These are phyloP conservation scores for Clamator glandarius DNA, from an alignment of 2,797 vertebrate species.

Conservation along the genomic window DNA sequence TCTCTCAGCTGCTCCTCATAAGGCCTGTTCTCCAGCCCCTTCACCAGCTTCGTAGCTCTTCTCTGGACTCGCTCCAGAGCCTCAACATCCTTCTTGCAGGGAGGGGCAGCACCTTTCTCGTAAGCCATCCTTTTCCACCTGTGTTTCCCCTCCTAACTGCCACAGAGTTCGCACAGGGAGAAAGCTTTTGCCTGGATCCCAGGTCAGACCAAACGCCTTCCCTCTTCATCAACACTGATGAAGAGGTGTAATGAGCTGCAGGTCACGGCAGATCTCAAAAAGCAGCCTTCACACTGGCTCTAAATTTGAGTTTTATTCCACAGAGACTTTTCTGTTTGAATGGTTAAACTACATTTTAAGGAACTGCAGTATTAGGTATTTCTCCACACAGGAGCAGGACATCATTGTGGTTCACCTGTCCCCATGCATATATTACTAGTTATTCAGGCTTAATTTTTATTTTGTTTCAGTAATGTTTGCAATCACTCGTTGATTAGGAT, in stretches of 20 bases:
- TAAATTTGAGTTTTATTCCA: not conserved
- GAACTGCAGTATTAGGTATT: not conserved
- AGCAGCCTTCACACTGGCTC: not conserved
- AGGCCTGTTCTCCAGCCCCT: no score
- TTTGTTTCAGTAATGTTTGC: not conserved
- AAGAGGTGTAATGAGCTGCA: not conserved
- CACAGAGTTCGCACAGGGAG: rapidly evolving
- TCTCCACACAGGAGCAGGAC: not conserved
- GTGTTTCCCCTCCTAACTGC: not conserved
- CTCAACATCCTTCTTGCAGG: no score
- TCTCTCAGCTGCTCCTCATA: no score
- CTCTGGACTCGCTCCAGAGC: no score
- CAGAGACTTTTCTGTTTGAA: not conserved
- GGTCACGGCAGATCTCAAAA: not conserved
- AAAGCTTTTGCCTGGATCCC: not conserved
- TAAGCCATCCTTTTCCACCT: not conserved
- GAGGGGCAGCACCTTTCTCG: not conserved
- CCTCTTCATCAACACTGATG: not conserved
- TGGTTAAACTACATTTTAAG: not conserved
- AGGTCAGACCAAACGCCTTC: not conserved
- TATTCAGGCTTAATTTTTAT: not conserved
- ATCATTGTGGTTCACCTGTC: not conserved
- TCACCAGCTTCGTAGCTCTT: no score
- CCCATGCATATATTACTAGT: not conserved
- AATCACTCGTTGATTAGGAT: not conserved